A percentile compares a stretch with the other conserved stretches of the same genome.
Conservation (phyloP, 2,888 invertebrate genomes). For the Spodoptera exigua region DNA sequence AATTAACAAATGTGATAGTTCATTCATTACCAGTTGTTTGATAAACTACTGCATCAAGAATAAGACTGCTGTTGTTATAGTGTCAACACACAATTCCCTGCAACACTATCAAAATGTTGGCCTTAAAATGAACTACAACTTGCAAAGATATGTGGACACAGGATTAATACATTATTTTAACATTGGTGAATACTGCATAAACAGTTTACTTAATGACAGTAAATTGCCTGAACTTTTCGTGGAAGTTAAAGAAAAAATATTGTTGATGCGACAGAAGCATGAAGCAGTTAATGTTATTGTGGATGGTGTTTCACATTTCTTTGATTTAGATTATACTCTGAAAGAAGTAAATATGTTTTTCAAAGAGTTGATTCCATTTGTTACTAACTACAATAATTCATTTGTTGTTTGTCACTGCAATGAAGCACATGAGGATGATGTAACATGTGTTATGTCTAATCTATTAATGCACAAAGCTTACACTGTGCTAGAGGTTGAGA, state of each 20-base stretch:
- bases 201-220: constrained; percentile 62
- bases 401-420: constrained; percentile 89
- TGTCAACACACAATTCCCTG: constrained; percentile 92
- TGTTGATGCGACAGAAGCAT: constrained; percentile 72
- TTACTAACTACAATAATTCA: constrained; percentile 70
- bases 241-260: constrained; percentile 78
- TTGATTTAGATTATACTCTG: constrained; percentile 90
- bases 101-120: constrained; percentile 93
- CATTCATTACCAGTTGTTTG: constrained; percentile 92
- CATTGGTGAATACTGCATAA: constrained; percentile 70
- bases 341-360: constrained; percentile 86
- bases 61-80: constrained; percentile 89
- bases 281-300: constrained; percentile 89
- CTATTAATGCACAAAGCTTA: constrained; percentile 91
- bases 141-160: constrained; percentile 83
- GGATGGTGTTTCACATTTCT: constrained; percentile 92
- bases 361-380: constrained; percentile 80
- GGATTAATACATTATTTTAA: constrained; percentile 75
- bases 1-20: constrained; percentile 92
- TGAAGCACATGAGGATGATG: constrained; percentile 88
- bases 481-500: constrained; percentile 90
- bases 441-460: constrained; percentile 89
- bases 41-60: constrained; percentile 90
- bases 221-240: constrained; percentile 78
- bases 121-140: constrained; percentile 92